Percentiles rank a stretch among this genome's conserved stretches.
Evolutionary conservation across 1,140 invertebrate genomes (phyloP).

Genomic region (Rhynchophorus ferrugineus): DNA sequence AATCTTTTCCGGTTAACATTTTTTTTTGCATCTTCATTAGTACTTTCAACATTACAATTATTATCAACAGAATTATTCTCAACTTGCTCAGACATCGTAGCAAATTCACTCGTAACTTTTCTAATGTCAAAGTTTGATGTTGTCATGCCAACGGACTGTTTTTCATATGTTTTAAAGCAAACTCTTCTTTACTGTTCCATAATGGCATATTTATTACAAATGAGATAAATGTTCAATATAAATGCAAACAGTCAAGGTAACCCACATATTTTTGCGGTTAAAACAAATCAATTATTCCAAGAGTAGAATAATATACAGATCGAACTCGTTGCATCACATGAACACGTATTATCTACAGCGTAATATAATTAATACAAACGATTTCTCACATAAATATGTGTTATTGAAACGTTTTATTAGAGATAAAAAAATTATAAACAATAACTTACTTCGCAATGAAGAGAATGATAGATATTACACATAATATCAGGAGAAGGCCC

Average conservation of each 20-base stretch:
- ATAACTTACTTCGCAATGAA: conserved; percentile 1
- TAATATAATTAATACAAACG: too few species aligned
- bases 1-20: neutral
- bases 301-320: too few species aligned
- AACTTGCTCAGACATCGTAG: neutral
- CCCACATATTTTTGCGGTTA: too few species aligned
- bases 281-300: too few species aligned
- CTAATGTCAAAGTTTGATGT: neutral
- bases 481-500: conserved; percentile 7
- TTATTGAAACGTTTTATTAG: neutral
- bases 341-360: too few species aligned
- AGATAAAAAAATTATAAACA: neutral
- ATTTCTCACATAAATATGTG: too few species aligned
- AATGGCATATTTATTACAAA: too few species aligned
- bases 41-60: neutral
- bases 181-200: too few species aligned
- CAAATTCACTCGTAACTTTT: neutral
- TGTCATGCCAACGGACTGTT: neutral
- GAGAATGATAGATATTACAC: conserved; percentile 1
- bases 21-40: conserved; percentile 1
- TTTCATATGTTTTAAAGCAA: too few species aligned
- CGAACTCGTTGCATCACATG: too few species aligned
- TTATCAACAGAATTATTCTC: neutral
- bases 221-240: too few species aligned
- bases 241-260: too few species aligned